These are phyloP conservation scores for Astreopora myriophthalma DNA, from an alignment of 64 coral and sea anemone genomes.

Conservation along the genomic window DNA sequence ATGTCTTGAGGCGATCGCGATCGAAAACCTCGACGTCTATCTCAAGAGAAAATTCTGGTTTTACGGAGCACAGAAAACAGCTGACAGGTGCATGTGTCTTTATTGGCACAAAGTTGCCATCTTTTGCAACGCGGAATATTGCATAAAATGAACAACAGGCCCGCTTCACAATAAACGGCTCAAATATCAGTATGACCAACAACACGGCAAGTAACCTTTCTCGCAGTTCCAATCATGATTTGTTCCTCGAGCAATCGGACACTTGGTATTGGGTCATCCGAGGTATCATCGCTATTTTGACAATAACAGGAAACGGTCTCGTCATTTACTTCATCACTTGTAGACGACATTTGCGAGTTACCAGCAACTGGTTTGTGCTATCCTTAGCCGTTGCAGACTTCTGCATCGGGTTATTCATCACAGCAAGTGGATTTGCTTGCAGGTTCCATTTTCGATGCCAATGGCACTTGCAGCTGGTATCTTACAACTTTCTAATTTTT, in stretches of 20 bases:
- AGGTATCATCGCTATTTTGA: conserved; percentile 21
- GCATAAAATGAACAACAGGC: background rate
- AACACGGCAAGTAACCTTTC: background rate
- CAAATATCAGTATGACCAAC: background rate
- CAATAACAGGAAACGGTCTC: conserved; percentile 21
- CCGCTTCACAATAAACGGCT: background rate
- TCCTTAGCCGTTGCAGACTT: conserved; percentile 49
- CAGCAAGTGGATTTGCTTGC: background rate
- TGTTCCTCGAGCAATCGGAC: background rate
- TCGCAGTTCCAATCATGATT: background rate
- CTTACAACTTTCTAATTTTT: background rate
- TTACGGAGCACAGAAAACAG: background rate
- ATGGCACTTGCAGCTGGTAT: background rate
- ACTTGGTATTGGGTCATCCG: conserved; percentile 3
- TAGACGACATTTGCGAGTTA: background rate
- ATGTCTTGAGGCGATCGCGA: no score
- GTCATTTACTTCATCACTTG: conserved; percentile 19
- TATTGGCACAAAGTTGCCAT: no score
- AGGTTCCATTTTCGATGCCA: background rate
- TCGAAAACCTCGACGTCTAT: no score
- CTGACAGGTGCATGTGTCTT: background rate
- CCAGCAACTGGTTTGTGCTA: conserved; percentile 50
- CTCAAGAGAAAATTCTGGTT: no score
- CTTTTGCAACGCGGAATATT: background rate
- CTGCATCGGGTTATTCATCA: conserved; percentile 28